Evolutionary conservation across 2,113 vertebrate genomes (phyloP).

Genomic region (Marcusenius ussheri): DNA sequence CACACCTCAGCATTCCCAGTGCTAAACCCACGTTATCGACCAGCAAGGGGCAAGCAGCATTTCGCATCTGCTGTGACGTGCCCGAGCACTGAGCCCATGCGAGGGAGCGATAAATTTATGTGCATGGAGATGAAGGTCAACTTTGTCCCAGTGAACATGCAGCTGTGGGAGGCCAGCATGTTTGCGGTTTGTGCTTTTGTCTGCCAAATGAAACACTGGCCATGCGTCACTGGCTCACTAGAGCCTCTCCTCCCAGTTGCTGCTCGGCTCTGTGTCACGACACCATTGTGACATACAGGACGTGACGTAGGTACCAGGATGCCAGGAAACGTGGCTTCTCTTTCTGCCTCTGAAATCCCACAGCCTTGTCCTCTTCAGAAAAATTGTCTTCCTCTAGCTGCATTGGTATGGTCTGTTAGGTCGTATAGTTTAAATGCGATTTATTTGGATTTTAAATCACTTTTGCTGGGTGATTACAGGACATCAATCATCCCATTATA

Average conservation of each 20-base stretch:
- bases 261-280: constrained; percentile 12
- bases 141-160: not conserved
- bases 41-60: not conserved
- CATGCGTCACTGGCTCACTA: constrained; percentile 13
- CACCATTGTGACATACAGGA: constrained; percentile 18
- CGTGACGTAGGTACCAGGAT: not conserved
- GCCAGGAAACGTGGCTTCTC: not conserved
- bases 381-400: not conserved
- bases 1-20: not conserved
- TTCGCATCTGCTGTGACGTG: not conserved
- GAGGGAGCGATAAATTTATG: not conserved
- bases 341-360: not conserved
- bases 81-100: not conserved
- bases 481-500: not conserved
- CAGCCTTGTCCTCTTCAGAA: not conserved
- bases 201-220: constrained; percentile 22
- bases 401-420: not conserved
- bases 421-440: not conserved
- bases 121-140: not conserved
- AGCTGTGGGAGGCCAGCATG: not conserved
- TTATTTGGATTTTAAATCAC: not conserved
- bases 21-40: not conserved
- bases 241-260: not conserved
- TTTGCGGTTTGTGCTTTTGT: not conserved
- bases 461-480: not conserved